Evolutionary conservation across 2,797 vertebrate species (phyloP), one percentile per base, ranked within the genome.

Genomic region (Cirrhinus mrigala): DNA sequence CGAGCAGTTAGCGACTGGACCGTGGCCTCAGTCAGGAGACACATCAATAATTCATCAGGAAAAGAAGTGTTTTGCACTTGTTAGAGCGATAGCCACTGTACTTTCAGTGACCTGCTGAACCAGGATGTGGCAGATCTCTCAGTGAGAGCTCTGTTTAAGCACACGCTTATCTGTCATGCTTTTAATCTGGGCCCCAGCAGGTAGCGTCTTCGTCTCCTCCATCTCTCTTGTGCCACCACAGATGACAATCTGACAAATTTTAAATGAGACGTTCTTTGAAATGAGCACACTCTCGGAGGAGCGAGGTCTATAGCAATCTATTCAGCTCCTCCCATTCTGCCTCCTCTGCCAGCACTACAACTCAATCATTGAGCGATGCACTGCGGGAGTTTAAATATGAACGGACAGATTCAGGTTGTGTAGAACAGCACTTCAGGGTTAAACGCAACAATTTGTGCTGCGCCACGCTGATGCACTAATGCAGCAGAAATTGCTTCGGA

Each of bases 181-280:
- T 80, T 84, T 86, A 87, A 82, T 82, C 71, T 79, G 29, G 24
- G 62, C 48, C 76, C 79, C 85, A 79, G 80, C 79, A 83, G 79
- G 56, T 52, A 71, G 4, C 52, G 2, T 83, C 20, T 37, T 68
- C 56, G 1, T 85, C 68, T 82, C 60, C 16, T 83, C 75, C 12
- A 20, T 37, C 12, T 71, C 52, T 79, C 73, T 37, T 11, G 14
- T 70, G 20, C 66, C n/a, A 15, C 71, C 15, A 11, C 70, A 83
- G 74, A 83, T 83, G 69, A 80, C 82, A 79, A 79, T 66, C 77
- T 68, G 76, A 73, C 86, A 80, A 8, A 89, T 73, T 81, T 85
- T 78, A 83, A 87, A 82, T 85, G 76, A 87, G 81, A 74, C 71
- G 48, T 80, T 82, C 54, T 88, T 60, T 81, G 79, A 76, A 62